Evolutionary conservation across 92 coral and sea anemone species (phyloP).

Genomic region (Porites lobata): DNA sequence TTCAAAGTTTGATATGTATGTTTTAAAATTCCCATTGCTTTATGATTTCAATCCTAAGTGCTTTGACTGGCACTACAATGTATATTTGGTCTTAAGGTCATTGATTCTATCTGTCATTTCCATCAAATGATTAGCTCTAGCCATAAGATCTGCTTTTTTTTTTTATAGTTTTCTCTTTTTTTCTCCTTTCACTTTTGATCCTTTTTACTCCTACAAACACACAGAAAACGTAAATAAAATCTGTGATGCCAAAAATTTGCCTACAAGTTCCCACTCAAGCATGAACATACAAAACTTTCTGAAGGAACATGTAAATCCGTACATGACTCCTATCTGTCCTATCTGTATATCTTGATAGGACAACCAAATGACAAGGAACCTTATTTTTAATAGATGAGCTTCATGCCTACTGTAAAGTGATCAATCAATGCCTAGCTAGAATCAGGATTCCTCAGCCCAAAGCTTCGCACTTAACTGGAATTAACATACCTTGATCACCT

Average conservation of each 20-base stretch:
- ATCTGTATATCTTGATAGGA: no score
- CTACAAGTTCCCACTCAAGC: neutral
- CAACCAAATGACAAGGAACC: no score
- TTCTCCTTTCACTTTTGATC: slow-evolving; percentile 28
- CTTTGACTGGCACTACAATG: slow-evolving; percentile 1
- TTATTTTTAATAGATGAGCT: no score
- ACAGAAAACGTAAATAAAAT: neutral
- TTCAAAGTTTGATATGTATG: no score
- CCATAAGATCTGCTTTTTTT: slow-evolving; percentile 20
- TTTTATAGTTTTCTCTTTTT: slow-evolving; percentile 44
- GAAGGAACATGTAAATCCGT: no score
- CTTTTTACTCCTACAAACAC: slow-evolving; percentile 40
- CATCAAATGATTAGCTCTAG: slow-evolving; percentile 21
- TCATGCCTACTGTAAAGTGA: no score
- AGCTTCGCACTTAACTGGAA: no score
- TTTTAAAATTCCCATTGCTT: slow-evolving; percentile 5
- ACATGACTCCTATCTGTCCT: no score
- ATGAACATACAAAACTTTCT: no score
- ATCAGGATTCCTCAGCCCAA: no score
- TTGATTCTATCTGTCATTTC: slow-evolving; percentile 8
- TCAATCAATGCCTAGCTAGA: no score
- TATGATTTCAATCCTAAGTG: slow-evolving; percentile 10
- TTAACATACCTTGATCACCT: no score
- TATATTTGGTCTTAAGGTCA: slow-evolving; percentile 23
- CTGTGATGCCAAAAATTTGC: slow-evolving; percentile 19